Base-by-base conservation (phyloP, 2,113 vertebrate species). In the Microcebus tavaratra region DNA sequence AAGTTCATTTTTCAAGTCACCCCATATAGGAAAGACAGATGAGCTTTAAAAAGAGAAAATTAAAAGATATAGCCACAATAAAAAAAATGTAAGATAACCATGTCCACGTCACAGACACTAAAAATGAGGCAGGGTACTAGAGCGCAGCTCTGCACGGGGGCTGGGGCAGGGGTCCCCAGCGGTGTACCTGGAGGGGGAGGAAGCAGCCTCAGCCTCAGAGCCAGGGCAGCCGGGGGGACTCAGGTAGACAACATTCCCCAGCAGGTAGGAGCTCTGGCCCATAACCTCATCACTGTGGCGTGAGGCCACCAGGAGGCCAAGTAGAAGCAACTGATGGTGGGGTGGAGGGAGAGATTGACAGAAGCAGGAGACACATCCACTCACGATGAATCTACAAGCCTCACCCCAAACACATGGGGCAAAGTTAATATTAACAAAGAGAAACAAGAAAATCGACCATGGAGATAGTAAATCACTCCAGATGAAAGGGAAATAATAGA, bases 1-100 rank as follows among this genome's bases (percentile, higher is more conserved):
- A 78, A 92, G 73, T 82, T 76, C 59, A 34, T 91, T 53, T 93
- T 79, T 50, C 36, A 92, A 57, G 63, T 88, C 76, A 39, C 63
- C 39, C 59, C 75, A 68, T 23, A 17, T 1, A 70, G 45, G 42
- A 83, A 21, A 83, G 70, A 55, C 50, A 86, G 78, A 86, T 15
- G 50, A 72, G 79, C 39, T 81, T 63, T 75, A n/a, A 76, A 48
- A 70, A 88, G 59, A 88, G 63, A 88, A 83, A 78, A 27, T 79
- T 73, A 55, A 80, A 65, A 80, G 91, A 63, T 63, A 68, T 18
- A 55, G 14, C 29, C 3, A 0, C 29, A 72, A 81, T 63, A 39
- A 45, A 67, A 48, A 42, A 63, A 78, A 55, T 36, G 3, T 11
- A 29, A 72, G 72, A 25, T 9, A 34, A 36, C 34, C 13, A 9